These are phyloP conservation scores for Rhegmatorhina hoffmannsi DNA, from an alignment of 2,113 vertebrate genomes.

Conservation along the genomic window DNA sequence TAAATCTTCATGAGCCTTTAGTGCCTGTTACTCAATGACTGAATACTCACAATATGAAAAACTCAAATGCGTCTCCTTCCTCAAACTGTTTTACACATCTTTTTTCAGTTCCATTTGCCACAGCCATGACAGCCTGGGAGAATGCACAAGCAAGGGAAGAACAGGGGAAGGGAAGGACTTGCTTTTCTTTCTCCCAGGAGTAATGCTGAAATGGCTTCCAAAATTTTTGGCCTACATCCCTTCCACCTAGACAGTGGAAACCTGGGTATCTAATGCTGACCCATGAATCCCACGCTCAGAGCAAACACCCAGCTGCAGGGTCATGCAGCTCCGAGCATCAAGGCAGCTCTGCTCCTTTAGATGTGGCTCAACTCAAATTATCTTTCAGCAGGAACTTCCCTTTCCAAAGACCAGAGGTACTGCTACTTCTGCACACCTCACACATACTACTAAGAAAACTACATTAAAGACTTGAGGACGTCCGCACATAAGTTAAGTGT, in stretches of 20 bases:
- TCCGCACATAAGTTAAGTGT: not conserved
- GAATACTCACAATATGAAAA: not conserved
- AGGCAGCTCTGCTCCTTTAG: not conserved
- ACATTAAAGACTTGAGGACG: not conserved
- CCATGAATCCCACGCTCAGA: not conserved
- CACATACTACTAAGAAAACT: not conserved
- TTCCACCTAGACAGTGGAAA: not conserved
- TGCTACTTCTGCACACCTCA: not conserved
- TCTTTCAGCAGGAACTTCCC: not conserved
- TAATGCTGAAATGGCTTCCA: not conserved
- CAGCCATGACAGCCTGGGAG: not conserved
- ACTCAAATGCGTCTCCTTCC: not conserved
- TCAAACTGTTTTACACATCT: not conserved
- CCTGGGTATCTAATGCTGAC: not conserved
- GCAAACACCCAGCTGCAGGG: not conserved
- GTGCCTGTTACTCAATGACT: not conserved
- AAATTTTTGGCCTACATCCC: not conserved
- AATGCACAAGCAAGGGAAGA: not conserved
- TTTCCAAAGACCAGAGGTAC: not conserved
- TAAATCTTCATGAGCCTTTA: not conserved
- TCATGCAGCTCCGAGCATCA: not conserved
- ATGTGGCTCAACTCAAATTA: not conserved
- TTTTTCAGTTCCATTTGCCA: not conserved
- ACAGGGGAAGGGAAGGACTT: not conserved
- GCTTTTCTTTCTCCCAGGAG: not conserved